phyloP scores from a whole-genome alignment of 2,888 invertebrate species.

The Diplazon laetatorius region DNA sequence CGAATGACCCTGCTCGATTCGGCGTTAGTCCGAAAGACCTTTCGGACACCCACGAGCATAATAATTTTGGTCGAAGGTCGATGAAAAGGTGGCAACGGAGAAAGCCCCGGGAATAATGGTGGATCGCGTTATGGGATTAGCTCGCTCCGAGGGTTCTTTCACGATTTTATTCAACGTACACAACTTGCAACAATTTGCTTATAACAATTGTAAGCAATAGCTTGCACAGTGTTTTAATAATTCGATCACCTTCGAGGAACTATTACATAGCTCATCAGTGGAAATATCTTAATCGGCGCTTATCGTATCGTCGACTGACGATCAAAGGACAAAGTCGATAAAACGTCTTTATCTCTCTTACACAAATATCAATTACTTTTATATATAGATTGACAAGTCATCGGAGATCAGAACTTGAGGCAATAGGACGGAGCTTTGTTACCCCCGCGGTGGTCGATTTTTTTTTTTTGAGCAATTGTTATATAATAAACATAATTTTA shows the following conservation, averaged over 20 bases:
- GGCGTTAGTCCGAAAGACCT: background rate
- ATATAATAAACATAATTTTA: too few species aligned
- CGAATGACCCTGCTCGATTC: constrained; percentile 2
- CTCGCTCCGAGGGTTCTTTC: constrained; percentile 1
- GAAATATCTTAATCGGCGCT: background rate
- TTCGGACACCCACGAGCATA: background rate
- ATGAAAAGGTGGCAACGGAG: background rate
- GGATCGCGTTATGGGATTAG: constrained; percentile 1
- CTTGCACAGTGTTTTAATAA: background rate
- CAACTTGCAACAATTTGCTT: too few species aligned
- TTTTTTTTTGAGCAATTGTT: too few species aligned
- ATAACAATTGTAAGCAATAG: too few species aligned
- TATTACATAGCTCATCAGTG: constrained; percentile 12
- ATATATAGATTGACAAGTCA: background rate
- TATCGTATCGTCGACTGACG: background rate
- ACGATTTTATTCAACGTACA: background rate
- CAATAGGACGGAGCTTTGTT: too few species aligned
- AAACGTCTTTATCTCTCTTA: background rate
- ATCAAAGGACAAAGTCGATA: constrained; percentile 9
- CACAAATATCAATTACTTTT: background rate
- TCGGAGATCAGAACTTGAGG: too few species aligned
- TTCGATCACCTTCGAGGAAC: background rate
- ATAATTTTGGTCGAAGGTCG: background rate
- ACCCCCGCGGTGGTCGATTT: too few species aligned
- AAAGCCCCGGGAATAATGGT: background rate